Base-by-base conservation (phyloP, 1,140 invertebrate species). In the Choristoneura fumiferana region DNA sequence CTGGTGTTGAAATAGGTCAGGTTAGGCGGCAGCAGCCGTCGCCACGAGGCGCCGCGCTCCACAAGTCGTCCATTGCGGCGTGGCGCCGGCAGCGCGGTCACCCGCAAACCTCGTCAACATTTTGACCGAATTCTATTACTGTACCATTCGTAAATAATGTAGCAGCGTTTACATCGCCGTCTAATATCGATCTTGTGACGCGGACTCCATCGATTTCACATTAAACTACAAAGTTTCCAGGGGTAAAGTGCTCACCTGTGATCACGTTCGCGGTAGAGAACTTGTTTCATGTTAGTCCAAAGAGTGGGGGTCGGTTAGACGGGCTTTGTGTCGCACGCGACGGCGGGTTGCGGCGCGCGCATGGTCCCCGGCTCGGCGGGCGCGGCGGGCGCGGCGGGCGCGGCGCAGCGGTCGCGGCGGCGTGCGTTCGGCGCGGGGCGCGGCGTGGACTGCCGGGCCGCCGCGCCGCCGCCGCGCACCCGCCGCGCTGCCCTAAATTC, bases 401-500 rank as follows among this genome's bases (percentile, higher is more conserved):
- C 54, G 36, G 40, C 52, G 57, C 56, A 62, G 64, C 62, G 63
- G 54, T 57, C 54, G 62, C 58, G 57, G 49, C 57, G 57, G 65
- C 78, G 73, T 60, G 71, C 73, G 72, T 65, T 63, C 69, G 68
- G 60, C 74, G 78, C 76, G 73, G 62, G 70, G 67, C 76, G 71
- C 71, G 71, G 69, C 60, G 70, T 71, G 54, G 65, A 76, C 74
- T 78, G 75, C 63, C 81, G 71, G 73, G 70, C 67, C 70, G 66
- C 64, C 56, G 59, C 69, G 62, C 65, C 17, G 52, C 13, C 57
- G 40, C 64, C 69, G 70, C 78, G 81, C 79, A 78, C 73, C 76
- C 84, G 79, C 81, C 71, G 74, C 78, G 72, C 74, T 87, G 84
- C 82, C 84, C 84, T 84, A 85, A 83, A 87, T 87, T 84, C 84